Conservation (phyloP, 2,797 vertebrate genomes). For the Anguilla anguilla region DNA sequence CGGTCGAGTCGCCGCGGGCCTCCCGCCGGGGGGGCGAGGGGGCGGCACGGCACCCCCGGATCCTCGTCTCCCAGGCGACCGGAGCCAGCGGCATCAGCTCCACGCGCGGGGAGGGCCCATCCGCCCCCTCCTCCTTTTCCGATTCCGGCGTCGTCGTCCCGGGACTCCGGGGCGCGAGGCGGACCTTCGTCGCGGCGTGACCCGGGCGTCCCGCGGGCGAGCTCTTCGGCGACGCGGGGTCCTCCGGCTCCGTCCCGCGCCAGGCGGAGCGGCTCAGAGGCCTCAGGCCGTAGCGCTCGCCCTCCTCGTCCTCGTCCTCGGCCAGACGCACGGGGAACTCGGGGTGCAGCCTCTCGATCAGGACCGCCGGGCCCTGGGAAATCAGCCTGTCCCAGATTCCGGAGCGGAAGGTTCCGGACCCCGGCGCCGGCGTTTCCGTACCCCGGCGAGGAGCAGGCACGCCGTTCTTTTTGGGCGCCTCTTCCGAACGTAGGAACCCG, state of each 20-base stretch:
- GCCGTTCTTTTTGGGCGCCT: neutral
- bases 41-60: neutral
- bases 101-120: neutral
- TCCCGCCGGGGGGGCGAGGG: neutral
- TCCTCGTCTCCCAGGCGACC: neutral
- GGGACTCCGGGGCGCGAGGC: neutral
- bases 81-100: neutral
- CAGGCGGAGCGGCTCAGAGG: constrained; percentile 72
- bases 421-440: constrained; percentile 38
- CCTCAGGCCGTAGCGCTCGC: constrained; percentile 52
- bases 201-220: constrained; percentile 42
- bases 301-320: constrained; percentile 10
- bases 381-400: constrained; percentile 74
- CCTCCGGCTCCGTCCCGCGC: constrained; percentile 70
- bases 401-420: constrained; percentile 63
- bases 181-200: constrained; percentile 62
- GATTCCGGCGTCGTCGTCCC: neutral
- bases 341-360: constrained; percentile 70
- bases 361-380: constrained; percentile 69
- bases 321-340: constrained; percentile 67
- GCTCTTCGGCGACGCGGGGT: constrained; percentile 70
- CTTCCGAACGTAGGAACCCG: neutral
- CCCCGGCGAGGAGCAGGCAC: neutral
- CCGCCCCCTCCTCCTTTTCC: neutral
- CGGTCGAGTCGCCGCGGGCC: constrained; percentile 59